Conservation (phyloP, 2,797 vertebrate species). For the Halcyon smyrnensis region DNA sequence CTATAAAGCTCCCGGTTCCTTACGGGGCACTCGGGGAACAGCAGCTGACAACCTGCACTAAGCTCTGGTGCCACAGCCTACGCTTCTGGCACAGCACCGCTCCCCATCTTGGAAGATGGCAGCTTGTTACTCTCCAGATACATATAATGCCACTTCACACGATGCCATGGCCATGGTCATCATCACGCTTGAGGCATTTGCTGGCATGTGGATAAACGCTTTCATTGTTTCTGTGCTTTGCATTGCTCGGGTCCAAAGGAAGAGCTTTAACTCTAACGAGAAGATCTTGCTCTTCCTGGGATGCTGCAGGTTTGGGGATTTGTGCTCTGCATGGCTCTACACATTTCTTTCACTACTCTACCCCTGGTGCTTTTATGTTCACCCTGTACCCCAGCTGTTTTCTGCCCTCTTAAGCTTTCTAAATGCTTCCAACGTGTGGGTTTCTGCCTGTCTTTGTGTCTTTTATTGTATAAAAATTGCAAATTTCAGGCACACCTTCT, state of each 20-base stretch:
- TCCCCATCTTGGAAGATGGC: not conserved
- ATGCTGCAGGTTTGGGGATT: conserved; percentile 8
- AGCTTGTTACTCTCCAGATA: fast-evolving
- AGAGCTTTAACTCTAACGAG: not conserved
- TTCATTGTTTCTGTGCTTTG: not conserved
- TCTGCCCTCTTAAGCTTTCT: not conserved
- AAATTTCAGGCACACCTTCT: too few relatives aligned
- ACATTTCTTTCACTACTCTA: not conserved
- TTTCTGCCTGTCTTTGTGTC: conserved; percentile 48
- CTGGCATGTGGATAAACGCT: not conserved
- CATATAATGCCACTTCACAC: fast-evolving
- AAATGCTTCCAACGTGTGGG: conserved; percentile 2
- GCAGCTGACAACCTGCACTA: not conserved
- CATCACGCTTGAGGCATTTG: not conserved
- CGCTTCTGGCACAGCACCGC: not conserved
- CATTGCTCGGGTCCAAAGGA: not conserved
- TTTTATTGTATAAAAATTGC: too few relatives aligned
- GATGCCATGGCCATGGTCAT: fast-evolving
- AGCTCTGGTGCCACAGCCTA: not conserved
- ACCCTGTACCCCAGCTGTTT: fast-evolving
- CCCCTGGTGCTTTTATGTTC: not conserved
- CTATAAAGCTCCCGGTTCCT: not conserved
- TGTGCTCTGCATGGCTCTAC: not conserved
- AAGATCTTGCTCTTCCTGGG: not conserved
- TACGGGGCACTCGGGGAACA: not conserved